Evolutionary conservation across 2,113 vertebrate species (phyloP), one percentile per base, ranked within the genome.

Genomic region (Cochlearius cochlearius): DNA sequence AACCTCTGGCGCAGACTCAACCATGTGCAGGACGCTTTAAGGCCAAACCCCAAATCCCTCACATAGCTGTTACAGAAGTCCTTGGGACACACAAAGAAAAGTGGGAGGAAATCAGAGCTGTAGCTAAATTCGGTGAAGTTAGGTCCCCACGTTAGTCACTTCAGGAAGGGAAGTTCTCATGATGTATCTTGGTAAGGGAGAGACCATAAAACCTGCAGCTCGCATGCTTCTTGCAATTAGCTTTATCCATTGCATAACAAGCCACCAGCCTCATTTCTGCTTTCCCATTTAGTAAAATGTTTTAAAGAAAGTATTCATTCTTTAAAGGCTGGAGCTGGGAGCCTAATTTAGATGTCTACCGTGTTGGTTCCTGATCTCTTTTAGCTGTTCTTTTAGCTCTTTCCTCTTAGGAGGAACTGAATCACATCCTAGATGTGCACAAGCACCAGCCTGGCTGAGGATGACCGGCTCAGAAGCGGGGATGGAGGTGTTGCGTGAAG

Each of bases 381-480:
- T 20, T 67, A 55, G 38, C 36, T 38, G 14, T 67, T 76, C 38
- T 92, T 92, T 20, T 67, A 55, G 38, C 36, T 38, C 9, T 67
- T 75, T 89, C 38, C 26, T 80, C 47, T 75, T 67, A 41, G 38
- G 32, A 88, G 47, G 47, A 88, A 34, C 49, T 29, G 64, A 94
- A 81, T 58, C 2, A 1, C 64, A 80, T 15, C 41, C 41, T 67
- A 66, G 43, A 66, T 47, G 18, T 43, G 13, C 32, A 47, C 0
- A 0, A 84, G 55, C 4, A 2, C 45, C 3, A 10, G 25, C 11
- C 47, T 86, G 72, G n/a, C 41, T 74, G 60, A 69, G 10, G 12
- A 41, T 0, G 0, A 25, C 4, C 2, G 1, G 15, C 49, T 83
- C 13, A 63, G 71, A 83, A 78, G 21, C 0, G 0, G 36, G 16